phyloP scores from a whole-genome alignment of 2,888 invertebrate genomes.

The Polymixis lichenea region DNA sequence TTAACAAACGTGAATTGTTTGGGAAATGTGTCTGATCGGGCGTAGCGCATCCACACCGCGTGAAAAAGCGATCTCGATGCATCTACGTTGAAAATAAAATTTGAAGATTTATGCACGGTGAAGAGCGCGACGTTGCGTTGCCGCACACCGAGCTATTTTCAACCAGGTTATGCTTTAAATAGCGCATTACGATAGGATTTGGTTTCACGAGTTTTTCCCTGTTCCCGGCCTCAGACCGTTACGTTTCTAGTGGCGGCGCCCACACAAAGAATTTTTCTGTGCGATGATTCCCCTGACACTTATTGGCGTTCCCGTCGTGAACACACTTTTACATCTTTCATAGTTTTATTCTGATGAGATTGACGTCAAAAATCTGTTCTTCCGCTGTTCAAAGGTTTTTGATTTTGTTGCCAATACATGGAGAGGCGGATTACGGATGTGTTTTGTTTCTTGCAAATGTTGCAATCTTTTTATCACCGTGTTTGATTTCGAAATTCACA shows the following conservation, averaged over 20 bases:
- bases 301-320: conserved; percentile 72
- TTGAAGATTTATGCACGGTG: conserved; percentile 88
- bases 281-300: conserved; percentile 80
- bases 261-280: conserved; percentile 83
- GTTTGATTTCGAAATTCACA: conserved; percentile 2
- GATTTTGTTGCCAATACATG: conserved; percentile 20
- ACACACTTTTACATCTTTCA: conserved; percentile 67
- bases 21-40: conserved; percentile 48
- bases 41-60: conserved; percentile 63
- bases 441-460: conserved; percentile 28
- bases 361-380: conserved; percentile 55
- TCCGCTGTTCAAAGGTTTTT: conserved; percentile 37
- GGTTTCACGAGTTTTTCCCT: conserved; percentile 90
- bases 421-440: conserved; percentile 4
- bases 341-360: conserved; percentile 62
- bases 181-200: conserved; percentile 90
- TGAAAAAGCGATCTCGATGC: conserved; percentile 82
- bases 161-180: conserved; percentile 90
- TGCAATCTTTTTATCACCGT: neutral
- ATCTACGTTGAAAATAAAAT: conserved; percentile 87
- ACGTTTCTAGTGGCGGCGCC: conserved; percentile 82
- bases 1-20: conserved; percentile 31
- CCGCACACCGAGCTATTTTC: conserved; percentile 89
- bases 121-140: conserved; percentile 88
- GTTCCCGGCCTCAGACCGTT: conserved; percentile 83